Percentiles rank a stretch among this genome's conserved stretches.
Conservation (phyloP, 2,113 vertebrate species). For the Steatornis caripensis region DNA sequence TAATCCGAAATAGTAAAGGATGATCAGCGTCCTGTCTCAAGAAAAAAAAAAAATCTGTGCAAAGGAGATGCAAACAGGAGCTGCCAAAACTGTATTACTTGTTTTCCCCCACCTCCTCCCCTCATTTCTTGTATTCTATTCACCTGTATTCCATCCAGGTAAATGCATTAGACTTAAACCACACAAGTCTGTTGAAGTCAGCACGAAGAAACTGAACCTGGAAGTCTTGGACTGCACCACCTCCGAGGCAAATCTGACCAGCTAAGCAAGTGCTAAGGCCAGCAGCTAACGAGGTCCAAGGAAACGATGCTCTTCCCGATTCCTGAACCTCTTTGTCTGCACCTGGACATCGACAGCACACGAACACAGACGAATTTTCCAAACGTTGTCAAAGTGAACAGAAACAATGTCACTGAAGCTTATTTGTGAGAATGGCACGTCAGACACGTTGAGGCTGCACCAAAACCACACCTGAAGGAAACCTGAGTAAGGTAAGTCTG, state of each 20-base stretch:
- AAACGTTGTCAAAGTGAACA: not conserved
- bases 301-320: accelerated
- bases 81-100: not conserved
- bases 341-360: not conserved
- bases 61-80: not conserved
- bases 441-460: not conserved
- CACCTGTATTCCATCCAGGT: not conserved
- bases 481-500: not conserved
- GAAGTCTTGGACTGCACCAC: not conserved
- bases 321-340: not conserved
- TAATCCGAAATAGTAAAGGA: not conserved
- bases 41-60: not conserved
- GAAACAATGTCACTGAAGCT: not conserved
- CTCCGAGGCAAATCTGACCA: not conserved
- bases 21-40: not conserved
- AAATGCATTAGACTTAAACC: not conserved
- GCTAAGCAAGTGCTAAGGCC: not conserved
- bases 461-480: not conserved
- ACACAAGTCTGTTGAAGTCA: not conserved
- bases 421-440: not conserved
- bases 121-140: not conserved
- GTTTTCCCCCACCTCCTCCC: not conserved
- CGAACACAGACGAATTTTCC: not conserved
- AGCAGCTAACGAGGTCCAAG: not conserved
- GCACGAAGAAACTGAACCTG: not conserved